These are phyloP conservation scores for Brachionus rotundiformis DNA, from an alignment of 1,140 invertebrate genomes.

Conservation along the genomic window DNA sequence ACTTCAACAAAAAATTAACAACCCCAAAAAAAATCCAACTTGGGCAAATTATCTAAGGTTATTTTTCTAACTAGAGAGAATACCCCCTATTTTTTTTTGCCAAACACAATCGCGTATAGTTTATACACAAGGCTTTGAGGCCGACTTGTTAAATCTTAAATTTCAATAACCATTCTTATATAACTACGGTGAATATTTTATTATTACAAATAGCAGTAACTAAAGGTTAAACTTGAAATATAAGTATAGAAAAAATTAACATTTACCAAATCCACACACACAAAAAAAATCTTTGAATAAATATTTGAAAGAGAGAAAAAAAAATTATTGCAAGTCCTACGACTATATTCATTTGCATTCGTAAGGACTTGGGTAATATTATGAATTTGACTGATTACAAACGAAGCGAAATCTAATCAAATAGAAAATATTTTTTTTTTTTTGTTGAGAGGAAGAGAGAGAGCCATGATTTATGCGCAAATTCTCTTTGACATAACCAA, in stretches of 20 bases:
- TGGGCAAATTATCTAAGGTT: not conserved
- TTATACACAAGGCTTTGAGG: not conserved
- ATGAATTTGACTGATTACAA: slow-evolving; percentile 40
- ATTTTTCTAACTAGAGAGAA: not conserved
- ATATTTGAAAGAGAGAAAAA: slow-evolving; percentile 12
- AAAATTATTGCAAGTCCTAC: slow-evolving; percentile 15
- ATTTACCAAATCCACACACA: slow-evolving; percentile 6
- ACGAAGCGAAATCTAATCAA: slow-evolving; percentile 40
- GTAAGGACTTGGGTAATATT: slow-evolving; percentile 40
- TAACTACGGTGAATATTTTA: slow-evolving; percentile 19
- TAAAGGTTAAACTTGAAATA: slow-evolving; percentile 47
- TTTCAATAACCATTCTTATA: slow-evolving; percentile 46
- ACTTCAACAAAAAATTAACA: not conserved
- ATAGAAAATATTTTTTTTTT: slow-evolving; percentile 31
- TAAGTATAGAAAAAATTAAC: slow-evolving; percentile 45
- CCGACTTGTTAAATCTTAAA: slow-evolving; percentile 37
- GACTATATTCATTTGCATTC: slow-evolving; percentile 13
- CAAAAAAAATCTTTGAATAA: slow-evolving; percentile 38
- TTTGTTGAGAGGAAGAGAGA: not conserved
- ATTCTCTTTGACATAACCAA: slow-evolving; percentile 18
- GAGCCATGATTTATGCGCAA: slow-evolving; percentile 37
- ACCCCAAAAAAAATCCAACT: not conserved
- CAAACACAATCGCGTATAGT: not conserved
- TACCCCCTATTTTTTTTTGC: not conserved
- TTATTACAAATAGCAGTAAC: slow-evolving; percentile 42